Conservation (phyloP, 2,113 vertebrate genomes). For the Steatornis caripensis region DNA sequence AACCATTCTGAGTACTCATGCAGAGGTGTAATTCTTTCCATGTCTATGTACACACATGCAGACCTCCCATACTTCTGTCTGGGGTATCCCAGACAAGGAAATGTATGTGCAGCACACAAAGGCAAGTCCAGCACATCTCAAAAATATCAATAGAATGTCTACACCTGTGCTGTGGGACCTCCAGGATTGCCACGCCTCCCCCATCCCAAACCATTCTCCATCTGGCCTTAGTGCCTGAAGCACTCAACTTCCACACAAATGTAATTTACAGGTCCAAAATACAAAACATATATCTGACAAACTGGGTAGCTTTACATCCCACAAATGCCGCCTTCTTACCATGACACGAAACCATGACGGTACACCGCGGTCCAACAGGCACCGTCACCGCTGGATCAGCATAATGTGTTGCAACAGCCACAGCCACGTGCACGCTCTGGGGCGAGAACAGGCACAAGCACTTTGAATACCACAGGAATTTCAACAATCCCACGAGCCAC, state of each 20-base stretch:
- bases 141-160: not conserved
- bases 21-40: not conserved
- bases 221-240: not conserved
- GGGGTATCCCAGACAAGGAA: not conserved
- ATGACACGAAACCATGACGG: accelerated
- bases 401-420: accelerated
- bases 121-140: not conserved
- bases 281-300: not conserved
- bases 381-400: accelerated
- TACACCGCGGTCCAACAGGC: accelerated
- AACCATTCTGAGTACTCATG: not conserved
- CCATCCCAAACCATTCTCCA: not conserved
- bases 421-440: not conserved
- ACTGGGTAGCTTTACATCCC: not conserved
- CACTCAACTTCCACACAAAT: not conserved
- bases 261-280: not conserved
- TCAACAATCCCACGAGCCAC: not conserved
- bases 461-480: not conserved
- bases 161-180: not conserved
- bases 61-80: not conserved
- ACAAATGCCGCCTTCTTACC: not conserved
- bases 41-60: not conserved
- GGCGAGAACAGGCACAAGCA: not conserved
- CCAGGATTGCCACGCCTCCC: not conserved
- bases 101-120: not conserved